These are phyloP conservation scores for Rhagoletis pomonella DNA, from an alignment of 1,140 invertebrate species.

Conservation along the genomic window DNA sequence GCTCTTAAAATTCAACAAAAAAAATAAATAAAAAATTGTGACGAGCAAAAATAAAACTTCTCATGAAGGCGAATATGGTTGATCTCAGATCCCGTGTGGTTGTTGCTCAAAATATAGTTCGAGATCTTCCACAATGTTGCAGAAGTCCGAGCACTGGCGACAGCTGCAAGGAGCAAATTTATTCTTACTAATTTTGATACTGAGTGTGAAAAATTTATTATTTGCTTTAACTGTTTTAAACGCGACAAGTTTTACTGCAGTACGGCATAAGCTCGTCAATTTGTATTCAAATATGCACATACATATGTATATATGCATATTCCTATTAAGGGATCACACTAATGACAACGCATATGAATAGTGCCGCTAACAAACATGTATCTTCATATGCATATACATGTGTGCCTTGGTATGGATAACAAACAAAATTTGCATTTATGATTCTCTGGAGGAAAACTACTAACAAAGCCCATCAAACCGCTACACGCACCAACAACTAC, in stretches of 20 bases:
- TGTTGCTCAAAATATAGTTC: no score
- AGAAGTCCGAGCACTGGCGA: no score
- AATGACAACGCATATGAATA: neutral
- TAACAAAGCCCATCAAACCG: neutral
- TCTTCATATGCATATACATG: neutral
- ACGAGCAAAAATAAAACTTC: no score
- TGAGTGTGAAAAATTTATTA: no score
- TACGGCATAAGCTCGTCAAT: neutral
- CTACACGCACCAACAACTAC: neutral
- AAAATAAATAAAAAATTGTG: no score
- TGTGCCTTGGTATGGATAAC: neutral
- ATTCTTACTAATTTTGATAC: no score
- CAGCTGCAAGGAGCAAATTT: no score
- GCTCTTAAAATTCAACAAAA: no score
- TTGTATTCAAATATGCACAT: neutral
- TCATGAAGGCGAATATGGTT: no score
- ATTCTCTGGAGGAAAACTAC: slow-evolving; percentile 8
- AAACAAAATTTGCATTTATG: slow-evolving; percentile 42
- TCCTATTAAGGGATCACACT: neutral
- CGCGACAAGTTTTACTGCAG: neutral
- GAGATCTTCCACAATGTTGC: no score
- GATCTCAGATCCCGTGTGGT: no score
- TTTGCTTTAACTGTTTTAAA: neutral
- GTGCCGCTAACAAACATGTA: no score
- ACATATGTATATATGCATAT: neutral